Evolutionary conservation across 2,888 invertebrate genomes (phyloP), one percentile per base, ranked within the genome.

Genomic region (Cordilura impudica): DNA sequence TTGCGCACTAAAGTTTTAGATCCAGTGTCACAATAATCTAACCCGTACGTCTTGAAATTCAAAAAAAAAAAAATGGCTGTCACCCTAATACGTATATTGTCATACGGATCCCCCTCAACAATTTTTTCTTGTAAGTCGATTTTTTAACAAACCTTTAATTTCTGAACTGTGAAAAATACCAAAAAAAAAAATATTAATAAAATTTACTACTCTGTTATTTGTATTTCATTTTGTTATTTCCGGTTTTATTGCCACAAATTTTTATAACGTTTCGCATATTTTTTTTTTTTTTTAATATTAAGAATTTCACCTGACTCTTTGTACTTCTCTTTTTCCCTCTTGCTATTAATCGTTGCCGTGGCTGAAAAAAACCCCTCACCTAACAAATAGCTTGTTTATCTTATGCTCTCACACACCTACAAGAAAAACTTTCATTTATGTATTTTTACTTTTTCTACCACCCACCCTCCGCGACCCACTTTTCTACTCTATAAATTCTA

Each of bases 211-310:
- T n/a, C n/a, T n/a, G n/a, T n/a, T n/a, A n/a, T n/a, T n/a, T n/a
- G n/a, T n/a, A n/a, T n/a, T n/a, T n/a, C n/a, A n/a, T n/a, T n/a
- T 83, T 85, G 83, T 86, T 82, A 86, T 86, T 85, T 85, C 84
- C 86, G 35, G 10, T 35, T 35, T 35, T 12, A 12, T 39, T n/a
- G 12, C n/a, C n/a, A n/a, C 4, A 10, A 39, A 39, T 39, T 12
- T 39, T 39, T 39, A 39, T 35, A 12, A 39, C 35, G 3, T 4
- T 10, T 12, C 35, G 4, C 12, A 12, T 1, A 35, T 39, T 2
- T 10, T 39, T 2, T 8, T 39, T 39, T 39, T n/a, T 39, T 39
- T 4, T n/a, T n/a, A 39, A n/a, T 39, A 2, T 12, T 12, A 39
- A 39, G n/a, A 39, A 39, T 39, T 39, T 39, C 35, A 39, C 35